Percentiles rank a stretch among this genome's conserved stretches.
Conservation (phyloP, 2,888 invertebrate genomes). For the Caenorhabditis angaria region DNA sequence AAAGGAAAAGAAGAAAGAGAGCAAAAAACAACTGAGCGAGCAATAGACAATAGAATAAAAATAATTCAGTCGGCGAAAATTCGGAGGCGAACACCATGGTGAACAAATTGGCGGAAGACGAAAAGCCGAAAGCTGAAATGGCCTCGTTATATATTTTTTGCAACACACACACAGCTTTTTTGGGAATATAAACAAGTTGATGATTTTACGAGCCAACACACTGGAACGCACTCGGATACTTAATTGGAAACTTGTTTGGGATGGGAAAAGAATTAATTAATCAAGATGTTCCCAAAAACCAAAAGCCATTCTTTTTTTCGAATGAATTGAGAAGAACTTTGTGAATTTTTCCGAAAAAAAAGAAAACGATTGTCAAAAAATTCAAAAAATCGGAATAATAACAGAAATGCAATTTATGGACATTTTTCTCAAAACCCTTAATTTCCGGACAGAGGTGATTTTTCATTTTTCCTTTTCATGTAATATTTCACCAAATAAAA, state of each 20-base stretch:
- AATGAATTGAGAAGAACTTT: too few relatives aligned
- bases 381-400: too few relatives aligned
- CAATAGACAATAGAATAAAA: slow-evolving; percentile 5
- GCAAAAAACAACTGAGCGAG: background rate
- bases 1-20: background rate
- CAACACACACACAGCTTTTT: too few relatives aligned
- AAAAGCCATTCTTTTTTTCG: background rate
- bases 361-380: too few relatives aligned
- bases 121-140: background rate
- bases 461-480: background rate
- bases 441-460: background rate
- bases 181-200: background rate
- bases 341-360: too few relatives aligned
- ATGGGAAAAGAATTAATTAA: background rate
- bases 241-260: slow-evolving; percentile 1
- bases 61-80: background rate
- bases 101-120: background rate
- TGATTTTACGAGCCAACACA: background rate
- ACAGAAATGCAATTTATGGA: too few relatives aligned
- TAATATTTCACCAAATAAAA: background rate
- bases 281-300: too few relatives aligned
- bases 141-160: background rate
- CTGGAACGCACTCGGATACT: background rate
- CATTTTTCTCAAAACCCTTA: background rate
- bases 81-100: background rate